Conservation (phyloP, 2,888 invertebrate species). For the Sclerodermus sp. region DNA sequence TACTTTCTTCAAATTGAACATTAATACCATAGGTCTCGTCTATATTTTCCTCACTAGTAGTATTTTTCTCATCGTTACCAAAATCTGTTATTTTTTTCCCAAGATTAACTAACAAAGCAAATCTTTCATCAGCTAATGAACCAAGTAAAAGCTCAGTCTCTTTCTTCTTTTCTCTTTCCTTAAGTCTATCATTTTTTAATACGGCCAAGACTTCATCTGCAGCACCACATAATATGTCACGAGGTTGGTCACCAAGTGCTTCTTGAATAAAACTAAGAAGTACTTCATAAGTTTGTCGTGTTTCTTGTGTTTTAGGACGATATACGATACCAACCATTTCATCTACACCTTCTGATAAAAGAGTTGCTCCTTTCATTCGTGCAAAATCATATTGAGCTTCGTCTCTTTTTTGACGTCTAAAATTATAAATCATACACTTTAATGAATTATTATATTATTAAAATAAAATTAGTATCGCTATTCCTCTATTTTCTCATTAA, state of each 20-base stretch:
- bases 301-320: constrained; percentile 96
- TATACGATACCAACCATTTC: constrained; percentile 95
- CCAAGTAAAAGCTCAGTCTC: constrained; percentile 89
- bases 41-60: constrained; percentile 76
- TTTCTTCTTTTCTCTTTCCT: constrained; percentile 89
- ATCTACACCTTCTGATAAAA: constrained; percentile 85
- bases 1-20: constrained; percentile 98
- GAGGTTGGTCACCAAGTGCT: constrained; percentile 93
- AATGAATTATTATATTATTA: background rate
- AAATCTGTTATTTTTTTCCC: constrained; percentile 99
- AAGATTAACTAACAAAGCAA: constrained; percentile 91
- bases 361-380: constrained; percentile 84
- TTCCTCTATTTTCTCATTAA: too few species aligned
- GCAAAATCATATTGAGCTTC: constrained; percentile 91
- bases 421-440: constrained; percentile 12
- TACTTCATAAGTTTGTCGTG: constrained; percentile 95
- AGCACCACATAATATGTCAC: constrained; percentile 96
- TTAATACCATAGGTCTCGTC: constrained; percentile 99
- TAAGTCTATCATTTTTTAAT: constrained; percentile 91
- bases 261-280: constrained; percentile 95
- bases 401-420: constrained; percentile 82
- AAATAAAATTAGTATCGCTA: background rate
- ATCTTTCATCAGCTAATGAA: constrained; percentile 82
- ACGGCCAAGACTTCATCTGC: constrained; percentile 98
- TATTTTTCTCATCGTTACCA: constrained; percentile 64